Base-by-base conservation (phyloP, 2,113 vertebrate genomes). In the Mesocricetus auratus region DNA sequence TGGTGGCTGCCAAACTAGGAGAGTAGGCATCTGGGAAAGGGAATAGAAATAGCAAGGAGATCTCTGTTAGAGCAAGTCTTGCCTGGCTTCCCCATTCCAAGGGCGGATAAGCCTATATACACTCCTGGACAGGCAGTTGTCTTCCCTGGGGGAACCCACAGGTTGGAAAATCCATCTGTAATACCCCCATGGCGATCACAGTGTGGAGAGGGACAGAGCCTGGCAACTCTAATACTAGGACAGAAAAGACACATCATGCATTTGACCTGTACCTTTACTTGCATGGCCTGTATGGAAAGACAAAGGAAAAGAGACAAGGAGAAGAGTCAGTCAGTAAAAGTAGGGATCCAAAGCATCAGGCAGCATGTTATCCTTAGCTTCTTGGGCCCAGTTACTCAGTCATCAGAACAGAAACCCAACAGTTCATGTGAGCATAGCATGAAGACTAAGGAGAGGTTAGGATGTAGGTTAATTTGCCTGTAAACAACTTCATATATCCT, bases 231-330 rank as follows among this genome's bases (percentile, higher is more conserved):
- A 98, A 96, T 95, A 98, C 97, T 98, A 98, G 97, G 97, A 98
- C 98, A 98, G 96, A 98, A 98, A 98, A 98, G 98, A 99, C 98
- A 99, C 91, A 87, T 98, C 98, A 99, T 99, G 99, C 99, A 99
- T 98, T 99, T 98, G 98, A 99, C 99, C 98, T 99, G 99, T 99
- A 99, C 99, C 99, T 99, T 99, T 98, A 99, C 99, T 98, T 99
- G 99, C 98, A 99, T 99, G 98, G 98, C 99, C 99, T 99, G 99
- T 98, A 98, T 98, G 98, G 98, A 98, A 98, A 98, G 98, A 99
- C 98, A 99, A 98, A 98, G 98, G 98, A 98, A 96, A 97, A 98
- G 58, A 98, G 98, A 98, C 98, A 98, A 97, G 97, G 89, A 97
- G 89, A 98, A 97, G 90, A 95, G 89, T 97, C 83, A 96, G 97